A percentile compares a stretch with the other conserved stretches of the same genome.
phyloP scores from a whole-genome alignment of 2,888 invertebrate species.

The Anarsia innoxiella region DNA sequence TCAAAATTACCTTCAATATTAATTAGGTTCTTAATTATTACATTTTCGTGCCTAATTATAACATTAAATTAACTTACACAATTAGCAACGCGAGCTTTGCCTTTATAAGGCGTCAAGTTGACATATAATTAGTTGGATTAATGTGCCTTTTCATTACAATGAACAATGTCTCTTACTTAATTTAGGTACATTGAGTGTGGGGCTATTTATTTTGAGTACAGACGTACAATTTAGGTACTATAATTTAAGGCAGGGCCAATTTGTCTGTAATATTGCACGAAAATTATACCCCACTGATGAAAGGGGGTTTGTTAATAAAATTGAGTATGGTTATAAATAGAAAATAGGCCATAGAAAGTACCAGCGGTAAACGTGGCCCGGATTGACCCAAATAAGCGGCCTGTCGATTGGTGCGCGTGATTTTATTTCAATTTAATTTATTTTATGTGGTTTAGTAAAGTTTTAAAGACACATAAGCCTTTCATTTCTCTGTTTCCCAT shows the following conservation, averaged over 20 bases:
- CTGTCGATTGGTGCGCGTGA: too few relatives aligned
- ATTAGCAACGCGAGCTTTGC: slow-evolving; percentile 6
- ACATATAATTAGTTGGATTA: slow-evolving; percentile 11
- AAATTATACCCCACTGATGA: neutral
- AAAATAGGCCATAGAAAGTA: too few relatives aligned
- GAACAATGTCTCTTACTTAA: slow-evolving; percentile 11
- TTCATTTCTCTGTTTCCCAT: too few relatives aligned
- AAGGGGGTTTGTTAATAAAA: too few relatives aligned
- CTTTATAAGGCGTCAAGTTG: slow-evolving; percentile 9
- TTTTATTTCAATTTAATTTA: too few relatives aligned
- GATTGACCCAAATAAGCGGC: too few relatives aligned
- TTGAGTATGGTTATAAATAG: too few relatives aligned
- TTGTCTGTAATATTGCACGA: slow-evolving; percentile 1
- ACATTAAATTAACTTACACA: slow-evolving; percentile 7
- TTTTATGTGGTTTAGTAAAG: too few relatives aligned
- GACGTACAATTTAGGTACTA: slow-evolving; percentile 4
- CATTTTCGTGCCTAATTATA: slow-evolving; percentile 1
- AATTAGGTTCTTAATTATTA: neutral
- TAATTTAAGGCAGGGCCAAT: slow-evolving; percentile 4
- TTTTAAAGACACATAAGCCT: too few relatives aligned
- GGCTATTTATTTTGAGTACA: slow-evolving; percentile 4
- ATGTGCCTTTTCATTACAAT: slow-evolving; percentile 11
- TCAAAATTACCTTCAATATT: too few relatives aligned
- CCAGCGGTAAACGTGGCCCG: too few relatives aligned
- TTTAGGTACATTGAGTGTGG: slow-evolving; percentile 3